phyloP scores from a whole-genome alignment of 2,888 invertebrate genomes.

The Phengaris alcon region DNA sequence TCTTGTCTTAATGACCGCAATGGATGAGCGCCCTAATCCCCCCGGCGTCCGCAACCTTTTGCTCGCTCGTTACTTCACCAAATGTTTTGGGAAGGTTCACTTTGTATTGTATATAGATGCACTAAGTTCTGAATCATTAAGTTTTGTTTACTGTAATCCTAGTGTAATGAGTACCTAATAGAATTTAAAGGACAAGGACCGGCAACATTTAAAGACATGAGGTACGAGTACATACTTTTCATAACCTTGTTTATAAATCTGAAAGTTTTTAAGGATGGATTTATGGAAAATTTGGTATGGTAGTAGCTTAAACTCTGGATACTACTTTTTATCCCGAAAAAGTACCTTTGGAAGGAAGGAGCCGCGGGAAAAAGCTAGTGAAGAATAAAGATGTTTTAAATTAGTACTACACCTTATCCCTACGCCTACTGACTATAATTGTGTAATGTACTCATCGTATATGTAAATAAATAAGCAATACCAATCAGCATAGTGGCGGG shows the following conservation, averaged over 20 bases:
- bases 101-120: neutral
- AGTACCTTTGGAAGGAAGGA: too few relatives aligned
- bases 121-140: slow-evolving; percentile 13
- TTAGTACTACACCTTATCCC: neutral
- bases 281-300: too few relatives aligned
- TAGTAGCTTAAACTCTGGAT: too few relatives aligned
- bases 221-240: too few relatives aligned
- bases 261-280: too few relatives aligned
- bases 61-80: slow-evolving; percentile 51
- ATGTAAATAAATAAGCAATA: neutral
- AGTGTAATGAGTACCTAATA: neutral
- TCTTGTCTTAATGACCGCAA: slow-evolving; percentile 79
- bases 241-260: too few relatives aligned
- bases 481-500: neutral
- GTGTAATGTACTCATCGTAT: neutral
- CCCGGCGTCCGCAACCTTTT: slow-evolving; percentile 58
- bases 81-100: slow-evolving; percentile 36
- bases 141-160: neutral
- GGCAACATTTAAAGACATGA: neutral
- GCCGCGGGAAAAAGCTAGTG: too few relatives aligned
- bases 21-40: slow-evolving; percentile 73
- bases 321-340: too few relatives aligned
- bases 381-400: too few relatives aligned
- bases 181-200: neutral
- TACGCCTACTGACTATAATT: too few relatives aligned